Conservation (phyloP, 2,888 invertebrate genomes). For the Morinoia aosen region DNA sequence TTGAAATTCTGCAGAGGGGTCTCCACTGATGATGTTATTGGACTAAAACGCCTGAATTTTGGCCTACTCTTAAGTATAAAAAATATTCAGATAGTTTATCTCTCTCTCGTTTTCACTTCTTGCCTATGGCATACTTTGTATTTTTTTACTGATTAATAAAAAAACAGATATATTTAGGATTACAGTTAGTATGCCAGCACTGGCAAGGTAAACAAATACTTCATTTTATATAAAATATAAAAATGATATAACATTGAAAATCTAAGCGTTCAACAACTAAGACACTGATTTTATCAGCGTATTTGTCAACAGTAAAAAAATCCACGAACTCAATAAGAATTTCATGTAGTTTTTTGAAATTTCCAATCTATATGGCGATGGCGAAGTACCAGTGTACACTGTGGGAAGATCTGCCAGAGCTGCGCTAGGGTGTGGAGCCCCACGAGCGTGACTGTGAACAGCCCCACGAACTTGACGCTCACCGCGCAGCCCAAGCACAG, state of each 20-base stretch:
- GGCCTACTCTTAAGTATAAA: too few relatives aligned
- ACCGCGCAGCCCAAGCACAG: slow-evolving; percentile 60
- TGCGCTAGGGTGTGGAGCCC: slow-evolving; percentile 57
- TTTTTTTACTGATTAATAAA: not conserved
- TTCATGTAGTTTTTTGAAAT: not conserved
- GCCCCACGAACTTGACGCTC: slow-evolving; percentile 66
- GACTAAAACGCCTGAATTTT: too few relatives aligned
- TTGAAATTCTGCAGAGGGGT: too few relatives aligned
- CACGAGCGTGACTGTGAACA: slow-evolving; percentile 61
- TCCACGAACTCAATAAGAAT: not conserved
- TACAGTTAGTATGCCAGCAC: not conserved
- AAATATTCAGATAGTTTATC: too few relatives aligned
- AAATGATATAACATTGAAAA: not conserved
- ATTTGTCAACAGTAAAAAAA: not conserved
- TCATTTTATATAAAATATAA: not conserved
- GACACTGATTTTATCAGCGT: not conserved
- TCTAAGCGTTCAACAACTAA: not conserved
- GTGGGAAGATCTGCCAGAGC: slow-evolving; percentile 57
- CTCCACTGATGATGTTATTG: too few relatives aligned
- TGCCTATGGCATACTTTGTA: not conserved
- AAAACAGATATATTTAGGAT: not conserved
- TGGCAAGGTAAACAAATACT: not conserved
- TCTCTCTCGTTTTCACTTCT: too few relatives aligned
- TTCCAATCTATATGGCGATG: not conserved
- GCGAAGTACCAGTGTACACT: not conserved